Percentiles rank a stretch among this genome's conserved stretches.
phyloP scores from a whole-genome alignment of 2,113 vertebrate genomes.

The Xenus cinereus region DNA sequence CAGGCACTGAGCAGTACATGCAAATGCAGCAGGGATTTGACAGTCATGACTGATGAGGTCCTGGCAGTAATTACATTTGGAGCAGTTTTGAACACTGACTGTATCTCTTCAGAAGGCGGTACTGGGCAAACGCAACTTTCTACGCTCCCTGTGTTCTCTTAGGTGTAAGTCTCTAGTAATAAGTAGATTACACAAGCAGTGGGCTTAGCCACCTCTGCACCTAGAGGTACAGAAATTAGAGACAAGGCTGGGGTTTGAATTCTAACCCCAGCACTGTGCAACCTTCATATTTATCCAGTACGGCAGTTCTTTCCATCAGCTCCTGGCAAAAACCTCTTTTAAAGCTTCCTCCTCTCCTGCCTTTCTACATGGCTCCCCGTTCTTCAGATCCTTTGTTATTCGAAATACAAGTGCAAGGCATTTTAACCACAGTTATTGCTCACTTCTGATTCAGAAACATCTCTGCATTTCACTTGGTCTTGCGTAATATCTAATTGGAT shows the following conservation, averaged over 20 bases:
- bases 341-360: not conserved
- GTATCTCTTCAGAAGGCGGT: not conserved
- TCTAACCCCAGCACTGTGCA: not conserved
- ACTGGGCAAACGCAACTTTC: not conserved
- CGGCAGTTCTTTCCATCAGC: not conserved
- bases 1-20: not conserved
- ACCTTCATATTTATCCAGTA: accelerated
- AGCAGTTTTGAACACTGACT: not conserved
- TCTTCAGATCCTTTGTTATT: not conserved
- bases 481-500: not conserved
- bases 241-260: not conserved
- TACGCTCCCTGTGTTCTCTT: not conserved
- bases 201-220: not conserved
- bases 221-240: not conserved
- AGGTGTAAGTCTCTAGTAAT: not conserved
- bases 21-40: not conserved
- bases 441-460: not conserved
- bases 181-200: not conserved
- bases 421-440: not conserved
- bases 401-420: accelerated
- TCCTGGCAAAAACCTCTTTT: not conserved
- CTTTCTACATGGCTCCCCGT: not conserved
- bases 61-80: not conserved
- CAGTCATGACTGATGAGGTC: not conserved
- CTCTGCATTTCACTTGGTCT: not conserved